Evolutionary conservation across 2,113 vertebrate species (phyloP), one percentile per base, ranked within the genome.

Genomic region (Cheirogaleus medius): DNA sequence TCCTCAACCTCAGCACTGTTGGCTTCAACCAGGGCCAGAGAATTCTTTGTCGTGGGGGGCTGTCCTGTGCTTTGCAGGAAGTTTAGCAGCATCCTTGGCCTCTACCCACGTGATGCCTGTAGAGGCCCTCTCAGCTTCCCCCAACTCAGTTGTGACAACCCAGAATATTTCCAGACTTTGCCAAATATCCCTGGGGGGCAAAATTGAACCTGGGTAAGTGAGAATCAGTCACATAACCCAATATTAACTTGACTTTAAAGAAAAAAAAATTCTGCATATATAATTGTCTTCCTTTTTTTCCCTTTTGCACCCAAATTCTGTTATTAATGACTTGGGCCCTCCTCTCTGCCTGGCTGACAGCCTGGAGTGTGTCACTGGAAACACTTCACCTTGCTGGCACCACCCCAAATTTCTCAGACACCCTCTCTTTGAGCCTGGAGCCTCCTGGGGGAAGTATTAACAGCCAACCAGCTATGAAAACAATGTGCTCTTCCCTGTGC

Each of bases 401-500:
- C 66, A 87, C 83, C 88, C 66, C 82, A 77, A 20, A 56, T 54
- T 58, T 94, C 42, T 68, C 68, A 86, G 83, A 86, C 85, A 78
- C 17, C 21, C 77, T 96, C 6, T 77, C 69, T 77, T 80, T 77
- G 90, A 92, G 88, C 29, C 44, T 63, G n/a, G 47, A 87, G 56
- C 63, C 66, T 87, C 89, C 90, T 63, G 23, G n/a, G 49, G 49
- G 83, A 83, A 87, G 49, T 29, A 68, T 87, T 95, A 71, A 88
- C 92, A 97, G 54, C 69, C 91, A 96, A 76, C 42, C 66, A 95
- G 52, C 93, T 84, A 80, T 95, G 96, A 76, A 94, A 94, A 78
- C 49, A 68, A 20, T 44, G 68, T 83, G 78, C 69, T 93, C n/a
- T 21, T 96, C 76, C 63, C 68, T 34, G 81, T 90, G 95, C 95